Evolutionary conservation across 2,888 invertebrate species (phyloP).

Genomic region (Hirtodrosophila duncani): DNA sequence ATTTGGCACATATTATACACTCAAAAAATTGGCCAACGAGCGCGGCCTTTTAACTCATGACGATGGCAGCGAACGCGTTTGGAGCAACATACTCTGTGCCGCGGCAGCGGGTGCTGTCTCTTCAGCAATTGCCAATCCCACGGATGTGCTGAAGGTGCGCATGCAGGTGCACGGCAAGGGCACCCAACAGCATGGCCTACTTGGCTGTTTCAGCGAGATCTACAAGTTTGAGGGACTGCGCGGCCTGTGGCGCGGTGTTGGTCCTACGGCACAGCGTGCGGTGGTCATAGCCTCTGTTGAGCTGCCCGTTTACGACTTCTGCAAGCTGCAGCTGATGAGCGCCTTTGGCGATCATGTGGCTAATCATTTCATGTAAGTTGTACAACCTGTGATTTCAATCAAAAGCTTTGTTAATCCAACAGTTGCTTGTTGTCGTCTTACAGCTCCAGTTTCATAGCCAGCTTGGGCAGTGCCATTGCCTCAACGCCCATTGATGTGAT

Average conservation of each 20-base stretch:
- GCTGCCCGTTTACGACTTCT: conserved; percentile 94
- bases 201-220: conserved; percentile 89
- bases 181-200: conserved; percentile 81
- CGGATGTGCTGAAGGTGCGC: conserved; percentile 96
- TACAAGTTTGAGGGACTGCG: conserved; percentile 89
- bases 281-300: conserved; percentile 96
- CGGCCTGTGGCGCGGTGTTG: conserved; percentile 95
- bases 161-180: conserved; percentile 87
- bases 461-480: conserved; percentile 94
- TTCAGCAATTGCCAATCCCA: conserved; percentile 96
- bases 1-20: conserved; percentile 95
- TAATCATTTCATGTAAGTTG: conserved; percentile 90
- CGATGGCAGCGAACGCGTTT: conserved; percentile 80
- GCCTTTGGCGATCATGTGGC: conserved; percentile 87
- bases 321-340: conserved; percentile 86
- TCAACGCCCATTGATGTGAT: conserved; percentile 97
- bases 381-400: too few relatives aligned
- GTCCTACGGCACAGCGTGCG: conserved; percentile 94
- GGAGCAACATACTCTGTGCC: conserved; percentile 88
- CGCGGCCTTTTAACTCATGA: conserved; percentile 78
- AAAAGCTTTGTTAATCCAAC: too few relatives aligned
- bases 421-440: conserved; percentile 59
- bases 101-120: conserved; percentile 86
- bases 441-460: conserved; percentile 93
- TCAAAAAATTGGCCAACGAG: conserved; percentile 85